Evolutionary conservation across 2,797 vertebrate species (phyloP).

Genomic region (Acropternis orthonyx): DNA sequence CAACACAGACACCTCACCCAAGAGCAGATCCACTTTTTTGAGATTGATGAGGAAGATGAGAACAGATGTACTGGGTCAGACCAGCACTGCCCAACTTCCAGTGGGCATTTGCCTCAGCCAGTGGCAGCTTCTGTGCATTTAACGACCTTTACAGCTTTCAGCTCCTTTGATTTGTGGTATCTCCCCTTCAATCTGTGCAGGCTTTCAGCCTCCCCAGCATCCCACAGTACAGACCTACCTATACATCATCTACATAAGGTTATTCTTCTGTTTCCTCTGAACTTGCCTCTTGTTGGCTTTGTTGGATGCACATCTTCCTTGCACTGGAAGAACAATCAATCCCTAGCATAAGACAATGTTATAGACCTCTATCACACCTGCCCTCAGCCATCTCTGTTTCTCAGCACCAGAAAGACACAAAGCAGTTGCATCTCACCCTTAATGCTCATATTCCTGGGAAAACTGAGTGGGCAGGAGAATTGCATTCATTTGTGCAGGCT

Average conservation of each 20-base stretch:
- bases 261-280: neutral
- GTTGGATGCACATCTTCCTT: neutral
- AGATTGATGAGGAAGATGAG: neutral
- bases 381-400: neutral
- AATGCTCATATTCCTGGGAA: neutral
- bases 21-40: neutral
- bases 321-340: neutral
- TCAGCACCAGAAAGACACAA: neutral
- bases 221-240: neutral
- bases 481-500: neutral
- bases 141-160: neutral
- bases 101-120: neutral
- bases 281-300: neutral
- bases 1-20: neutral
- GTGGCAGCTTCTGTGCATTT: neutral
- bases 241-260: neutral
- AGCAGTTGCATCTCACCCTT: neutral
- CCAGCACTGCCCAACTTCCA: neutral
- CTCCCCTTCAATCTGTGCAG: neutral
- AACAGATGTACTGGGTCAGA: neutral
- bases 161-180: accelerated
- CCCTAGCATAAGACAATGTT: neutral
- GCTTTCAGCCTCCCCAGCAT: neutral
- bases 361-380: neutral
- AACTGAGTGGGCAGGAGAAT: neutral